Base-by-base conservation (phyloP, 2,797 vertebrate species). In the Acrossocheilus fasciatus region DNA sequence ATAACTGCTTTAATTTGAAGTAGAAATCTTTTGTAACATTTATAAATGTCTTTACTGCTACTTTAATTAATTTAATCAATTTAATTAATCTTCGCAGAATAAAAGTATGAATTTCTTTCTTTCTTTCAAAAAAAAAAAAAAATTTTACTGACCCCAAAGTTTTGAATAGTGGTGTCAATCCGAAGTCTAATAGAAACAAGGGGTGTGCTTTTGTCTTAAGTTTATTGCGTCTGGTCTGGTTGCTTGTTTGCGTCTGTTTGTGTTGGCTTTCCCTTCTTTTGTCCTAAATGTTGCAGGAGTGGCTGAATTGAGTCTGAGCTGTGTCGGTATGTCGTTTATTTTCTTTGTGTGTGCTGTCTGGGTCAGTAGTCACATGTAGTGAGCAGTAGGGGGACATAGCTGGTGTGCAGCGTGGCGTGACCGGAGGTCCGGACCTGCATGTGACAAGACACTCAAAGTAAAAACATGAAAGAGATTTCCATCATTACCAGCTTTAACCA, bases 391-490 rank as follows among this genome's bases (percentile, higher is more conserved):
- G 70, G 45, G 52, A 66, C 54, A 75, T 76, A 70, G 30, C 36
- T 81, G 62, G 26, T 64, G 82, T 81, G 34, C 72, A 76, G 66
- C 73, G 3, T 45, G 75, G 68, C 68, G 26, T 87, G 52, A 74
- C 41, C 36, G 14, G 47, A 62, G 6, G 20, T 34, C 54, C 47
- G 43, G 68, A 30, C 10, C 52, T 59, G 50, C 66, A 26, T 72
- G 68, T 70, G 68, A 72, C 57, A 80, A 45, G 59, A 66, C 23
- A 43, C 23, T 30, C 75, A 4, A 52, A 23, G 50, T 54, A 77
- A 34, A 75, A 34, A 45, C 18, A 30, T 36, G 43, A 66, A n/a
- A 36, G 6, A 76, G 36, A 41, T 59, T 41, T 20, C 54, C 68
- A 62, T 45, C n/a, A 59, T 39, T 4, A 77, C 30, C 3, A 15